Evolutionary conservation across 2,888 invertebrate genomes (phyloP).

Genomic region (Amphipoea oculea): DNA sequence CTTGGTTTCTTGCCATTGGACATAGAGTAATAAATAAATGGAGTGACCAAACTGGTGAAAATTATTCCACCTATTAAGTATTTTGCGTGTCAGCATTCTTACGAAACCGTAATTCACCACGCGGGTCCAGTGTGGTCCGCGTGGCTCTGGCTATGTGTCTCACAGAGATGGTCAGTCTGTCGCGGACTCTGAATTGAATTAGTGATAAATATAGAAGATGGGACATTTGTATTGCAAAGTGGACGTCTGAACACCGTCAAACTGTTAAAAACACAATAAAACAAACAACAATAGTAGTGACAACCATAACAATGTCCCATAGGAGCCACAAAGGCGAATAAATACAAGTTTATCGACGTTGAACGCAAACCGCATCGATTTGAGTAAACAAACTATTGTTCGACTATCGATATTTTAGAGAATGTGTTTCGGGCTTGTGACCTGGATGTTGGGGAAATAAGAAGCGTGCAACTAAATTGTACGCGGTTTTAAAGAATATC

Average conservation of each 20-base stretch:
- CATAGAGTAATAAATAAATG: too few species aligned
- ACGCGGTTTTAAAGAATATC: slow-evolving; percentile 4
- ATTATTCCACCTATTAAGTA: too few species aligned
- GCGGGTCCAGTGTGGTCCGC: too few species aligned
- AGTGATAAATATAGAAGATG: not conserved
- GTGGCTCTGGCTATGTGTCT: too few species aligned
- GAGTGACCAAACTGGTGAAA: too few species aligned
- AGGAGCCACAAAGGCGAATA: slow-evolving; percentile 51
- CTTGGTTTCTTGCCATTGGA: too few species aligned
- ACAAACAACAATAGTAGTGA: slow-evolving; percentile 53
- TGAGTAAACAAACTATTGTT: slow-evolving; percentile 55
- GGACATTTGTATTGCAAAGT: not conserved
- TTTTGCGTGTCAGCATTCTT: too few species aligned
- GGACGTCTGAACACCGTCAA: not conserved
- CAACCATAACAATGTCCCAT: slow-evolving; percentile 54
- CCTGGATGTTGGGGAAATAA: slow-evolving; percentile 22
- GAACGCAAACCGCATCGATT: slow-evolving; percentile 49
- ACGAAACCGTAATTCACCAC: not conserved
- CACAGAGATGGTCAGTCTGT: not conserved
- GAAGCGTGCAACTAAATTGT: slow-evolving; percentile 28
- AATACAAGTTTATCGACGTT: slow-evolving; percentile 42
- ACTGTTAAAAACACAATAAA: slow-evolving; percentile 41
- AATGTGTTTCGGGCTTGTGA: slow-evolving; percentile 36
- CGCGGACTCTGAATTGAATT: not conserved
- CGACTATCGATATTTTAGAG: slow-evolving; percentile 32